Base-by-base conservation (phyloP, 2,113 vertebrate genomes). In the Vimba vimba region DNA sequence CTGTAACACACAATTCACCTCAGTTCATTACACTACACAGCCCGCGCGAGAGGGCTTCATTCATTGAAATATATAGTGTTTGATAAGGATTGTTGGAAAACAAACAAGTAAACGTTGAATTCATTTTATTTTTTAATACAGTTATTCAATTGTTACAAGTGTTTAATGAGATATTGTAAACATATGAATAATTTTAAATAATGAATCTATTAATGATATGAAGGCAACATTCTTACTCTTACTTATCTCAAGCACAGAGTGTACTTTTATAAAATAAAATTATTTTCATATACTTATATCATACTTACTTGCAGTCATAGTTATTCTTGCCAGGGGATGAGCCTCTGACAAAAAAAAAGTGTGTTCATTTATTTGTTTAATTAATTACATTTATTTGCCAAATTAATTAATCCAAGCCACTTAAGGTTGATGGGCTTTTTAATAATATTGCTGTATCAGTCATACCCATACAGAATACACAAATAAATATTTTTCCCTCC, bases 1-100 rank as follows among this genome's bases (percentile, higher is more conserved):
- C 93, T 95, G 92, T 90, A 90, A 89, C 88, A 85, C 89, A 92
- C 91, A 90, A 91, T 92, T 93, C 93, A 92, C 91, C 79, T 91
- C 88, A 50, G 80, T 87, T 89, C 89, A 89, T 89, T 91, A 93
- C 90, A 90, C 90, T 74, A 52, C 79, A 86, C 80, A 78, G 47
- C 90, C 59, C 3, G 17, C n/a, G 12, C 60, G 21, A 74, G 79
- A 82, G 47, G 25, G 55, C 69, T 77, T 59, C 39, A 82, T 50
- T 82, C 79, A 68, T 84, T 68, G 25, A 81, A 82, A 85, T 55
- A 45, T 25, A 73, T 86, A 83, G 55, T 74, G 17, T 85, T 85
- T 85, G 47, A 85, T 45, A 25, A 75, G 86, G 39, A 85, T 19
- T 59, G 30, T 5, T 11, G 15, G 60, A 77, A 81, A 81, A 50